Percentiles rank a stretch among this genome's conserved stretches.
phyloP scores from a whole-genome alignment of 2,797 vertebrate species.

The Coregonus sp. region DNA sequence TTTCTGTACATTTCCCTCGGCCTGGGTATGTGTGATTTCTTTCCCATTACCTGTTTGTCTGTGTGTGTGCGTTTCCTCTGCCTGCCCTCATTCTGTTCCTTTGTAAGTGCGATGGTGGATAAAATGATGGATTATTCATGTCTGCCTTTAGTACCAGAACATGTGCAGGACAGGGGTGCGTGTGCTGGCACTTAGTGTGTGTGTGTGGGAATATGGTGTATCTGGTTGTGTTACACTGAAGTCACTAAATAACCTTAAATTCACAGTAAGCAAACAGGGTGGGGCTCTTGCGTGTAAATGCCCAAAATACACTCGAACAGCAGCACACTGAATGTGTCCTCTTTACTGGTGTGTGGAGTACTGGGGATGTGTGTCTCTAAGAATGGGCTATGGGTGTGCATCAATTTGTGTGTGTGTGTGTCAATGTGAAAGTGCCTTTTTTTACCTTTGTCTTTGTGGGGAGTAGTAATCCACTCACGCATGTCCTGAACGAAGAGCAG shows the following conservation, averaged over 20 bases:
- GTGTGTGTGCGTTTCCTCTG: conserved; percentile 35
- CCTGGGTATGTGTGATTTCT: conserved; percentile 44
- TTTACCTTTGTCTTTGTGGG: conserved; percentile 62
- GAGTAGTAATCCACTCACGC: conserved; percentile 70
- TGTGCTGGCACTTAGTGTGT: conserved; percentile 31
- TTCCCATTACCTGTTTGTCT: conserved; percentile 37
- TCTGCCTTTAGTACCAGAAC: conserved; percentile 67
- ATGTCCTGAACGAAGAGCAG: conserved; percentile 72
- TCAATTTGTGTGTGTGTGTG: conserved; percentile 43
- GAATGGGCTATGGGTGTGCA: conserved; percentile 37
- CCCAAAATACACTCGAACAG: conserved; percentile 71
- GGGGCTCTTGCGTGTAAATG: conserved; percentile 61
- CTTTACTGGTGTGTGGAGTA: conserved; percentile 45
- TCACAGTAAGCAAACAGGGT: conserved; percentile 76
- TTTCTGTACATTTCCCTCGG: conserved; percentile 46
- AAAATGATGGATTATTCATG: conserved; percentile 71
- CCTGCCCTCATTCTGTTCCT: conserved; percentile 60
- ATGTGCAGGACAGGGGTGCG: conserved; percentile 56
- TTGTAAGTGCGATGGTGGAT: conserved; percentile 54
- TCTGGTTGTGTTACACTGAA: conserved; percentile 69
- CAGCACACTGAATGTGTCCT: conserved; percentile 75
- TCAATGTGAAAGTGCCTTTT: conserved; percentile 89
- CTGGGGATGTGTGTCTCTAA: conserved; percentile 24
- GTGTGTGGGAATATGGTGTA: conserved; percentile 53
- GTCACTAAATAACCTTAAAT: conserved; percentile 75